These are phyloP conservation scores for Bombus waltoni DNA, from an alignment of 1,140 invertebrate species.

Conservation along the genomic window DNA sequence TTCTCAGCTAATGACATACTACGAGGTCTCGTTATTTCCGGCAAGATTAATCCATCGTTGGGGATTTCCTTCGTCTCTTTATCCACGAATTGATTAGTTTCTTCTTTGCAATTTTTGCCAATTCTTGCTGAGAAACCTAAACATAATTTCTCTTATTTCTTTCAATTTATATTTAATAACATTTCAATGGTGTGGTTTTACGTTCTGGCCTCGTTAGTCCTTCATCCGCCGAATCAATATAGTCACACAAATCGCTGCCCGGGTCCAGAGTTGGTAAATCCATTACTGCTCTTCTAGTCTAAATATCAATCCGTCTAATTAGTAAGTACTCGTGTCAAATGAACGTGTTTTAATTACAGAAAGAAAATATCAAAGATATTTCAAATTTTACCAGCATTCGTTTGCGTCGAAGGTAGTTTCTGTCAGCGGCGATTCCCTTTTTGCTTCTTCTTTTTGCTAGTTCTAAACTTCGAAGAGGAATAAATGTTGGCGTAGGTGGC, in stretches of 20 bases:
- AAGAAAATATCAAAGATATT: neutral
- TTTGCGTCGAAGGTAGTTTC: slow-evolving; percentile 55
- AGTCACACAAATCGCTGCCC: slow-evolving; percentile 82
- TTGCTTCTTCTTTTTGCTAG: slow-evolving; percentile 58
- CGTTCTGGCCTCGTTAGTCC: slow-evolving; percentile 73
- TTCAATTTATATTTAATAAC: neutral
- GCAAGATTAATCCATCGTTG: slow-evolving; percentile 51
- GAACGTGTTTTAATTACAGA: neutral
- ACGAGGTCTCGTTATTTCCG: slow-evolving; percentile 78
- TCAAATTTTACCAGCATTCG: slow-evolving; percentile 61
- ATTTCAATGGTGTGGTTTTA: slow-evolving; percentile 11
- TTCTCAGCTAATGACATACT: slow-evolving; percentile 83
- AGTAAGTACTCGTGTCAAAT: neutral
- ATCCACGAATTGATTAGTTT: slow-evolving; percentile 30
- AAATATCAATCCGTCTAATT: neutral
- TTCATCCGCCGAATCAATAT: slow-evolving; percentile 82
- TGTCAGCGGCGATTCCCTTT: slow-evolving; percentile 59
- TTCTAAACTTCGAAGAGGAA: slow-evolving; percentile 55
- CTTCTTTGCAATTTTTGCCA: slow-evolving; percentile 17
- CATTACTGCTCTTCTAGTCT: slow-evolving; percentile 76
- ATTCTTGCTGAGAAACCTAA: slow-evolving; percentile 8
- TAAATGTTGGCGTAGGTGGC: slow-evolving; percentile 83
- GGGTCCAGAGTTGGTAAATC: slow-evolving; percentile 84
- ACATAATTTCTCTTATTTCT: neutral
- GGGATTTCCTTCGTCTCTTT: slow-evolving; percentile 30